phyloP scores from a whole-genome alignment of 2,797 vertebrate genomes.

The Chromis chromis region DNA sequence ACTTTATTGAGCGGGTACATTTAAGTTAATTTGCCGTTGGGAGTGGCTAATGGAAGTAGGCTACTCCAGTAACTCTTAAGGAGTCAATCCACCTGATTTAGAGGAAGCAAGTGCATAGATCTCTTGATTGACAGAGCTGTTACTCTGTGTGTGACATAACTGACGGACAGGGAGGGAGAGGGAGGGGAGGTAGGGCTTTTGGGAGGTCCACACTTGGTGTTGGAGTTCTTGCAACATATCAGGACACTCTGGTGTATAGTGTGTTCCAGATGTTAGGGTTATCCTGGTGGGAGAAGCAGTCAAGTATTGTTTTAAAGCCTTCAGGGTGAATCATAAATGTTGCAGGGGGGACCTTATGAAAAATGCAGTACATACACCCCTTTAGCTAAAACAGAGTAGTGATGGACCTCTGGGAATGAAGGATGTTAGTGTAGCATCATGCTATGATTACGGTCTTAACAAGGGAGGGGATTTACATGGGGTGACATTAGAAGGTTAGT shows the following conservation, averaged over 20 bases:
- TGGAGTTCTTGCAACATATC: constrained; percentile 42
- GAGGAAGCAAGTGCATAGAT: constrained; percentile 83
- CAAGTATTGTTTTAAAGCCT: constrained; percentile 81
- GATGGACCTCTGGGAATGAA: constrained; percentile 72
- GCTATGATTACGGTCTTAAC: constrained; percentile 64
- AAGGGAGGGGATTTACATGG: constrained; percentile 50
- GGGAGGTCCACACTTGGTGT: constrained; percentile 21
- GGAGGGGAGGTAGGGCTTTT: constrained; percentile 31
- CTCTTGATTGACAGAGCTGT: constrained; percentile 83
- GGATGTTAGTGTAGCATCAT: constrained; percentile 68
- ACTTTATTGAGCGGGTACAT: constrained; percentile 85
- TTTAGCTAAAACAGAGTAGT: constrained; percentile 70
- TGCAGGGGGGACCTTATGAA: constrained; percentile 80
- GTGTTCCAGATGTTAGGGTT: constrained; percentile 63
- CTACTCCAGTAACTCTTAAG: constrained; percentile 84
- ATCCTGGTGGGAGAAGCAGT: constrained; percentile 66
- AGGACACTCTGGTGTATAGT: constrained; percentile 32
- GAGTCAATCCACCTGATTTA: constrained; percentile 88
- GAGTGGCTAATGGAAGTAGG: constrained; percentile 87
- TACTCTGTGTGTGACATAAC: constrained; percentile 80
- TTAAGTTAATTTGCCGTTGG: constrained; percentile 87
- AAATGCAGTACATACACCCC: constrained; percentile 76
- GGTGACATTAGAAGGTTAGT: constrained; percentile 59
- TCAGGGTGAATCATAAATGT: constrained; percentile 82
- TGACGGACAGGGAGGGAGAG: constrained; percentile 56